Base-by-base conservation (phyloP, 2,888 invertebrate species). In the Hemistola chrysoprasaria region DNA sequence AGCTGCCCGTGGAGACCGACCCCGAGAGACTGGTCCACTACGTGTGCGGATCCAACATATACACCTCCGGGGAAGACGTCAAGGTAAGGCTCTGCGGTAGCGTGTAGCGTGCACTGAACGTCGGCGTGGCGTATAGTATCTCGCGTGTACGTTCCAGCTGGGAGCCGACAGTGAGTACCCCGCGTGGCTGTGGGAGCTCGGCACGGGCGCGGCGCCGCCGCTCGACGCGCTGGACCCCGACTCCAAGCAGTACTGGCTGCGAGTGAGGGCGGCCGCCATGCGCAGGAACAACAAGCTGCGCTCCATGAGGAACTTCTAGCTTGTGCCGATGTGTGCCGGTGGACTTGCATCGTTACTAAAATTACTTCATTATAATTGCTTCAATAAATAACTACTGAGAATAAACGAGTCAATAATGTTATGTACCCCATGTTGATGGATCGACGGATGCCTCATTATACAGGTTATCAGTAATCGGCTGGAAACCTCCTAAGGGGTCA, bases 11-110 rank as follows among this genome's bases (percentile, higher is more conserved):
- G 1, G 98, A 97, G 86, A 95, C 92, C 0, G 97, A 98, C 80
- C 90, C 94, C 0, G 78, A 92, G 11, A 95, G 92, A 71, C 86
- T 98, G 16, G 91, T 94, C 0, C 92, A 85, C 39, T 93, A 91
- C 67, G 93, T 95, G 5, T 98, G 98, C 62, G 98, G 98, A 1
- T 94, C 94, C 40, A 97, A 98, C 72, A 93, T 96, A 36, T 89
- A 91, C 44, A 92, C 92, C 67, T 93, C 94, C 7, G 95, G 97
- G 0, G 92, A 95, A 71, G 97, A 98, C 67, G 86, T 97, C 0
- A 91, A 95, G 85, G 91, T 91, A 52, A 8, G 4, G 9, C 7
- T 7, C 1, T 6, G 2, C 3, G 16, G 1, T 27, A 11, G 7
- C 4, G n/a, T 25, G 20, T 23, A n/a, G n/a, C n/a, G n/a, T n/a